phyloP scores from a whole-genome alignment of 2,113 vertebrate species.

The Phasianus colchicus region DNA sequence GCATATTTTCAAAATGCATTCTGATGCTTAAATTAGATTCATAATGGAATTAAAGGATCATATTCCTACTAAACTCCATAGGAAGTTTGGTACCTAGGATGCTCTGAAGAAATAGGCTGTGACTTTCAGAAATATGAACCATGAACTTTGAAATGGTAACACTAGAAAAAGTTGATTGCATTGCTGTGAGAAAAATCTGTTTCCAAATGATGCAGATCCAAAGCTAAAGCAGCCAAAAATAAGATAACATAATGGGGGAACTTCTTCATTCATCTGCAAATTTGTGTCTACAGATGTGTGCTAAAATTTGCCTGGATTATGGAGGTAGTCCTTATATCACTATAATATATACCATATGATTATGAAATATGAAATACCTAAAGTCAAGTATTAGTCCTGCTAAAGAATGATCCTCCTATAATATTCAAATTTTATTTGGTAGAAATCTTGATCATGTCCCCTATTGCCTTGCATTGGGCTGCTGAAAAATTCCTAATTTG shows the following conservation, averaged over 20 bases:
- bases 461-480: background rate
- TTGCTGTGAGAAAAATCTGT: background rate
- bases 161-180: background rate
- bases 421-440: background rate
- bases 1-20: background rate
- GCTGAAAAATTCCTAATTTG: background rate
- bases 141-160: background rate
- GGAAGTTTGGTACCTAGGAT: background rate
- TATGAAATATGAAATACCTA: background rate
- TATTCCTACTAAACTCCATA: background rate
- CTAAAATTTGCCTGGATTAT: background rate
- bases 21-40: background rate
- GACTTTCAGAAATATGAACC: background rate
- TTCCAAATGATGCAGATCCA: background rate
- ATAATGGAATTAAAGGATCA: constrained; percentile 21
- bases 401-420: background rate
- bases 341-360: background rate
- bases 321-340: background rate
- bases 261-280: background rate
- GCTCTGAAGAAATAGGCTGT: background rate
- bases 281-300: background rate
- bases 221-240: background rate
- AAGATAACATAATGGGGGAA: background rate
- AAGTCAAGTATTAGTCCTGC: background rate
- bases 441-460: background rate